phyloP scores from a whole-genome alignment of 2,888 invertebrate species.

The Crossocerus cetratus region DNA sequence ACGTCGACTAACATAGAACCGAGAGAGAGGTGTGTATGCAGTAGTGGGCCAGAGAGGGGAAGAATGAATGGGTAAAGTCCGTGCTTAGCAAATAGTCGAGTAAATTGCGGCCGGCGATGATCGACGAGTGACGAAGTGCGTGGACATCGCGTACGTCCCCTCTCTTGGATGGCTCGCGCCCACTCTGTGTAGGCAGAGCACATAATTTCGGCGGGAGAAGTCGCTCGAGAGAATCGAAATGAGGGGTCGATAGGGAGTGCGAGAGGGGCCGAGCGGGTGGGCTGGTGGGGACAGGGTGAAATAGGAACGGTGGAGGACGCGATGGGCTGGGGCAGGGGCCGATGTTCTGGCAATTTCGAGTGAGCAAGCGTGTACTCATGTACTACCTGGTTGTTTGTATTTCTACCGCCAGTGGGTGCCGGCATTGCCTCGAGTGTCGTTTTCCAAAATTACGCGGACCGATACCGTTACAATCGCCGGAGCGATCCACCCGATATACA shows the following conservation, averaged over 20 bases:
- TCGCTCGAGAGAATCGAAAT: background rate
- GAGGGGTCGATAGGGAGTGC: background rate
- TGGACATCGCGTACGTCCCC: no score
- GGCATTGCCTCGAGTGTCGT: constrained; percentile 51
- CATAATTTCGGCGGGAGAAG: constrained; percentile 40
- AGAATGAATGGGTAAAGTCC: constrained; percentile 24
- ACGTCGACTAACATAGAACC: no score
- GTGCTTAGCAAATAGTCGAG: constrained; percentile 34
- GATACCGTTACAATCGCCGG: constrained; percentile 59
- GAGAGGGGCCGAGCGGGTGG: constrained; percentile 3
- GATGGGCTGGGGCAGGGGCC: no score
- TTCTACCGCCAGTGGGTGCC: constrained; percentile 32
- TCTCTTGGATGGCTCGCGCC: no score
- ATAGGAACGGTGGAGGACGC: no score
- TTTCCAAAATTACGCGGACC: constrained; percentile 56
- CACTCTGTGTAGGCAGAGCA: constrained; percentile 21
- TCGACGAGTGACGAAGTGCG: constrained; percentile 34
- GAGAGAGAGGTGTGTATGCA: no score
- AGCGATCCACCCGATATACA: constrained; percentile 54
- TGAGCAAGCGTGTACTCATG: constrained; percentile 33
- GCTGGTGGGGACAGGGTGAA: background rate
- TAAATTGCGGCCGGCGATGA: constrained; percentile 39
- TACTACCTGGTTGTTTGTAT: constrained; percentile 50
- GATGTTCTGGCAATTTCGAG: constrained; percentile 37
- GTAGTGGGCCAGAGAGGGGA: background rate